Evolutionary conservation across 2,797 vertebrate genomes (phyloP).

Genomic region (Fistularia commersonii): DNA sequence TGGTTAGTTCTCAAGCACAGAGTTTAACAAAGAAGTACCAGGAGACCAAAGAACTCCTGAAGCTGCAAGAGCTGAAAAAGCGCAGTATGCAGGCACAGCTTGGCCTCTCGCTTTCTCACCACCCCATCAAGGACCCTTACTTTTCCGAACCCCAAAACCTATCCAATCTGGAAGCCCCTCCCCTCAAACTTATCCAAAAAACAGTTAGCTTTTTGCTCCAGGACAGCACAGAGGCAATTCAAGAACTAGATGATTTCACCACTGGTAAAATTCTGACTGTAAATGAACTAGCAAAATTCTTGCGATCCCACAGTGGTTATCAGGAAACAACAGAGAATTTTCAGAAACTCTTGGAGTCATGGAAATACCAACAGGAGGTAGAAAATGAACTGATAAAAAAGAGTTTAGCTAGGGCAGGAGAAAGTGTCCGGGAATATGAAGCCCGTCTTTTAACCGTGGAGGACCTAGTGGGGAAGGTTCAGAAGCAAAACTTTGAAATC

Average conservation of each 20-base stretch:
- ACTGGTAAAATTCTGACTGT: slow-evolving; percentile 61
- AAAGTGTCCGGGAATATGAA: slow-evolving; percentile 75
- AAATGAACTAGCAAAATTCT: slow-evolving; percentile 58
- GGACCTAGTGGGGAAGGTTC: slow-evolving; percentile 71
- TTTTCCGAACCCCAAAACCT: slow-evolving; percentile 65
- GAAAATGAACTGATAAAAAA: slow-evolving; percentile 73
- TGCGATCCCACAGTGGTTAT: slow-evolving; percentile 60
- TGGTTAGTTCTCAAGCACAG: slow-evolving; percentile 85
- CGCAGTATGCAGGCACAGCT: slow-evolving; percentile 85
- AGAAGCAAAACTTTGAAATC: slow-evolving; percentile 63
- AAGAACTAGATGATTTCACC: slow-evolving; percentile 70
- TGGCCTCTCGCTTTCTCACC: slow-evolving; percentile 78
- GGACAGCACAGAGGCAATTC: slow-evolving; percentile 68
- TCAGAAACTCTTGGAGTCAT: slow-evolving; percentile 69
- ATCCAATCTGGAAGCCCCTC: slow-evolving; percentile 46
- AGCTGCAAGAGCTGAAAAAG: slow-evolving; percentile 84
- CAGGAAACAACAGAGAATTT: slow-evolving; percentile 58
- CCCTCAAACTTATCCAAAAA: slow-evolving; percentile 63
- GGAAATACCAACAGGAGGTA: slow-evolving; percentile 73
- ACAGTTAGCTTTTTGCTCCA: slow-evolving; percentile 61
- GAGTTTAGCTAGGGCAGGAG: slow-evolving; percentile 72
- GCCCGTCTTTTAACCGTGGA: slow-evolving; percentile 75
- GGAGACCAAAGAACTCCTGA: slow-evolving; percentile 85
- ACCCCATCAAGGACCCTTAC: slow-evolving; percentile 69
- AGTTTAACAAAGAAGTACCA: slow-evolving; percentile 86